Conservation (phyloP, 1,140 invertebrate genomes). For the Hetaerina americana region DNA sequence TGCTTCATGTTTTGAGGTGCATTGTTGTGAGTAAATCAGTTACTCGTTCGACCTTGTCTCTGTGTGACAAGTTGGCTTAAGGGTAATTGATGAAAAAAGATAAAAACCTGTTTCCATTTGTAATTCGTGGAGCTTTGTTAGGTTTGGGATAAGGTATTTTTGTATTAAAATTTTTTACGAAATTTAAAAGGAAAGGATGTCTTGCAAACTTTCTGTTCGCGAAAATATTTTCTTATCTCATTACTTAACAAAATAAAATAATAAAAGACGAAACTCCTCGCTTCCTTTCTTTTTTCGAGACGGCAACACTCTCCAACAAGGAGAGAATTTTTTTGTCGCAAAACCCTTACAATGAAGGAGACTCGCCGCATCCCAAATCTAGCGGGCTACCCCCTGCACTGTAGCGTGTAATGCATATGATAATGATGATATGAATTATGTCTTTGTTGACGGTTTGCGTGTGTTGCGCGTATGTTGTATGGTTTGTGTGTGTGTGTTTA, state of each 20-base stretch:
- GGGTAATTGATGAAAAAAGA: background rate
- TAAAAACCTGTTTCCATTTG: background rate
- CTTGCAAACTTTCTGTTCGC: background rate
- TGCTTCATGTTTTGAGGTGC: slow-evolving; percentile 16
- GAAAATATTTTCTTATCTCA: background rate
- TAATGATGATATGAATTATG: background rate
- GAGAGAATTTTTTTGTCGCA: background rate
- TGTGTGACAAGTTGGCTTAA: background rate
- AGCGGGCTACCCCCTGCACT: background rate
- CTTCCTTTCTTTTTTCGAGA: background rate
- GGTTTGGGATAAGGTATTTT: background rate
- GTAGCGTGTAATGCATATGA: background rate
- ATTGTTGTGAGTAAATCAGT: slow-evolving; percentile 10
- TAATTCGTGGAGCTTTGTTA: background rate
- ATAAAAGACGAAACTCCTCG: background rate
- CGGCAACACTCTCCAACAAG: background rate
- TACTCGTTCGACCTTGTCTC: slow-evolving; percentile 5
- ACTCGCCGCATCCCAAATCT: background rate
- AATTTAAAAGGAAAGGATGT: background rate
- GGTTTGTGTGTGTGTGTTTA: background rate
- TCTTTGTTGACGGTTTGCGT: background rate
- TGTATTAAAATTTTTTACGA: background rate
- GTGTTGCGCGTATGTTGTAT: no score
- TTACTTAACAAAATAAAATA: background rate
- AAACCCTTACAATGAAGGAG: background rate